These are phyloP conservation scores for Eristalis pertinax DNA, from an alignment of 2,888 invertebrate genomes.

Conservation along the genomic window DNA sequence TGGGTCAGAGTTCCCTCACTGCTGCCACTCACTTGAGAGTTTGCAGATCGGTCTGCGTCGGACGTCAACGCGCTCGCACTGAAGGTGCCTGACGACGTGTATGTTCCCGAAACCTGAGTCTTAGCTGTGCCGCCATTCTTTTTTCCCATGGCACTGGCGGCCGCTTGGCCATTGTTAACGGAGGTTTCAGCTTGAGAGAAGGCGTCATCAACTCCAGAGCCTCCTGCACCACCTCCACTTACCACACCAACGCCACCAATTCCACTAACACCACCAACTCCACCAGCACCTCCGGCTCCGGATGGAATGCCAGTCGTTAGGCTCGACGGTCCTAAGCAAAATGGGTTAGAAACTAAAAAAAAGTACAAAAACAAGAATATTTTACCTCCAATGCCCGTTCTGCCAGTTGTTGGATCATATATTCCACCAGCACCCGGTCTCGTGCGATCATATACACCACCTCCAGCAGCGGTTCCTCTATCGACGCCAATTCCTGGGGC, in stretches of 20 bases:
- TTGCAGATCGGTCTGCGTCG: conserved; percentile 88
- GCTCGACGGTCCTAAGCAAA: neutral
- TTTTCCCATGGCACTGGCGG: conserved; percentile 89
- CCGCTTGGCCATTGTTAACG: conserved; percentile 86
- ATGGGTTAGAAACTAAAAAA: neutral
- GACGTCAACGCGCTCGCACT: conserved; percentile 91
- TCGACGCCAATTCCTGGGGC: conserved; percentile 33
- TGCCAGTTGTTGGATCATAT: conserved; percentile 4
- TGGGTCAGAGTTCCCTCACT: conserved; percentile 89
- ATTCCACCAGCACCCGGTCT: conserved; percentile 1
- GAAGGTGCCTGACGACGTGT: conserved; percentile 89
- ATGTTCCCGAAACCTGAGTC: conserved; percentile 91
- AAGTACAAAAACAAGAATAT: no score
- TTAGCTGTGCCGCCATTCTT: conserved; percentile 89
- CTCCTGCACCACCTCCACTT: conserved; percentile 17
- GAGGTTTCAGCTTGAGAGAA: conserved; percentile 87
- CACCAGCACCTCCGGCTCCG: conserved; percentile 58
- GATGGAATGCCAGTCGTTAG: conserved; percentile 9
- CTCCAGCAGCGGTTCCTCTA: neutral
- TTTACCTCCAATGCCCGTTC: conserved; percentile 9
- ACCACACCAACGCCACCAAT: conserved; percentile 60
- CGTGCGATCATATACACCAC: neutral
- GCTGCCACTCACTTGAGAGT: conserved; percentile 85
- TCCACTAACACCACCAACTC: conserved; percentile 81
- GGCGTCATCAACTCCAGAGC: conserved; percentile 83